Base-by-base conservation (phyloP, 2,797 vertebrate genomes). In the Sebastes vulpes region DNA sequence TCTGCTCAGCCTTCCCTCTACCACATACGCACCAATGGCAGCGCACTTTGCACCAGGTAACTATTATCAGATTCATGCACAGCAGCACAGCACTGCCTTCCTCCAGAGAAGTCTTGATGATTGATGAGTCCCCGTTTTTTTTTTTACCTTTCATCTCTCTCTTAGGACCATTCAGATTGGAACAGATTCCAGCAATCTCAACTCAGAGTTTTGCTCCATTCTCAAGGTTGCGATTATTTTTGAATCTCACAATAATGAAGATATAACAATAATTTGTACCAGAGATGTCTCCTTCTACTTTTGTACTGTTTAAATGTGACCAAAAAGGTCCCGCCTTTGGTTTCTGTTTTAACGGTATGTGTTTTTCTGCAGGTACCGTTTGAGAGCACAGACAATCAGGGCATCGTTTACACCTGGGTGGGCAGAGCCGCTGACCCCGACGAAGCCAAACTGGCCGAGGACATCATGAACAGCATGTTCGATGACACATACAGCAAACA, bases 341-440 rank as follows among this genome's bases (percentile, higher is more conserved):
- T 32, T 10, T 23, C 9, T 28, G 46, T 67, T 16, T 32, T 32
- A 42, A 68, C 61, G 0, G 2, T 6, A 0, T 3, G 0, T 42
- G 25, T 76, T 1, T 3, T 6, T 38, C 72, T 79, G 4, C 89
- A 99, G 99, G 99, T 99, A 16, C 99, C 99, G 1, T 99, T 99
- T 86, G 98, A 99, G 94, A 99, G 98, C 89, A 98, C 97, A 0
- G 99, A 99, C 91, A 99, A 99, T 87, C 98, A 99, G 90, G 98
- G 99, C 77, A 99, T 99, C 0, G 98, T 99, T 31, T 99, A 99
- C 69, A 99, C 98, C 0, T 99, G 99, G 98, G 98, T 99, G 87
- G 99, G 99, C 77, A 90, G 98, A 73, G 98, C 98, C 0, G 98
- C 97, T 0, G 98, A 99, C 89, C 99, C 99, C 0, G 99, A 99